Conservation (phyloP, 2,888 invertebrate species). For the Eupithecia inturbata region DNA sequence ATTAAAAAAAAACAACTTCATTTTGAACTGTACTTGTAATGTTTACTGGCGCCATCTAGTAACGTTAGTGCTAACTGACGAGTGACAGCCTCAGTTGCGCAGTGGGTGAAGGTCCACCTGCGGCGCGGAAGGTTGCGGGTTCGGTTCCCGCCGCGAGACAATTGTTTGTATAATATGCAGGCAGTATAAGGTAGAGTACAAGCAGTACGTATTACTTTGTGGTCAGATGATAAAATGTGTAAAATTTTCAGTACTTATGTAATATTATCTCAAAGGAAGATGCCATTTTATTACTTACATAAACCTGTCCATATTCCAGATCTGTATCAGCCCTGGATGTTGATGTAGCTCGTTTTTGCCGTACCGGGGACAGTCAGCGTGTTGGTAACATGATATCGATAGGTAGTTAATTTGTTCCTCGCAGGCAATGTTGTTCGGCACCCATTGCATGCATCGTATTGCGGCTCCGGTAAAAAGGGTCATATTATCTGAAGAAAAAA, state of each 20-base stretch:
- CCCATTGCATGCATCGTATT: slow-evolving; percentile 84
- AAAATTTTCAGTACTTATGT: too few species aligned
- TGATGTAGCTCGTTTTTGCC: slow-evolving; percentile 61
- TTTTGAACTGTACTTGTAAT: too few species aligned
- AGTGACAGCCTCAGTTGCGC: too few species aligned
- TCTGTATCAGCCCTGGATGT: slow-evolving; percentile 86
- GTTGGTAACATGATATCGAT: slow-evolving; percentile 82
- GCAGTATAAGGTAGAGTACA: neutral
- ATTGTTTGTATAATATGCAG: neutral
- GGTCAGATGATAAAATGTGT: too few species aligned
- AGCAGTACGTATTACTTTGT: too few species aligned
- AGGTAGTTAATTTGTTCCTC: slow-evolving; percentile 74
- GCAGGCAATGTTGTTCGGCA: slow-evolving; percentile 51
- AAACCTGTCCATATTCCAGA: slow-evolving; percentile 86
- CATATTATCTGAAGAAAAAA: slow-evolving; percentile 40
- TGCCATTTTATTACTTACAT: slow-evolving; percentile 53
- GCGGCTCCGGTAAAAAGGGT: slow-evolving; percentile 83
- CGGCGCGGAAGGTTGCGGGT: too few species aligned
- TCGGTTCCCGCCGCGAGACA: too few species aligned
- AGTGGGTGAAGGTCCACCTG: too few species aligned
- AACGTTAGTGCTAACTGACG: too few species aligned
- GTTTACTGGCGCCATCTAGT: too few species aligned
- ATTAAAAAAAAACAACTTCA: too few species aligned
- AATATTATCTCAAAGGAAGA: neutral
- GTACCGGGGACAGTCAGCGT: slow-evolving; percentile 79